Base-by-base conservation (phyloP, 2,797 vertebrate species). In the Rhynchonycteris naso region DNA sequence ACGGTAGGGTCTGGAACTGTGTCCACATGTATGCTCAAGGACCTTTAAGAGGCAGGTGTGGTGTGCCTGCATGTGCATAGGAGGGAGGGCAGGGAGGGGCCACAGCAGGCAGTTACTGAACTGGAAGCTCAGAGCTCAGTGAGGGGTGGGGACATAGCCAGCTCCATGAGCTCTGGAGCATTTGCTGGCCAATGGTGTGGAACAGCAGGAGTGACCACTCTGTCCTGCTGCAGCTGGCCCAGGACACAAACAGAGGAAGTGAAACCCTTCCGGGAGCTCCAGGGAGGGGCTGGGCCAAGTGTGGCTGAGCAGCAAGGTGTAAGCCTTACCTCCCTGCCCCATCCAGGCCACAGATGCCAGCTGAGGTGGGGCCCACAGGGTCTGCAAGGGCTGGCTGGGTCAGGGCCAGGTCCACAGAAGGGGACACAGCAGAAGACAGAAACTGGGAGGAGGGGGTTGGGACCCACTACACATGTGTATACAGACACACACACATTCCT, bases 91-190 rank as follows among this genome's bases (percentile, higher is more conserved):
- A 19, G 18, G 19, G 43, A 35, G 58, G 22, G 30, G 59, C 54
- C 58, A 3, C 26, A 16, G 76, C 2, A 54, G 43, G 26, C 6
- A 3, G 50, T 26, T 24, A 28, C 65, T 22, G 28, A 59, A 16
- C 12, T 33, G 69, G 56, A 71, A 80, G 58, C n/a, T 74, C 22
- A 6, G 35, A 69, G 61, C 43, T 7, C 5, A 43, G 43, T 43
- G 38, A 59, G 52, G 30, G 15, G 59, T 6, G 3, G 7, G 21
- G 35, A n/a, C 58, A 21, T 24, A 58, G 24, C 22, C 24, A 22
- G 47, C 18, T 35, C 47, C 1, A 12, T 22, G 47, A 52, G 7
- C 21, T 8, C 56, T 0, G 0, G 35, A 61, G 21, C 9, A 10
- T n/a, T 16, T 54, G 63, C 63, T 26, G n/a, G 9, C 50, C 5